phyloP scores from a whole-genome alignment of 2,888 invertebrate genomes.

The Lycocerus yunnanus region DNA sequence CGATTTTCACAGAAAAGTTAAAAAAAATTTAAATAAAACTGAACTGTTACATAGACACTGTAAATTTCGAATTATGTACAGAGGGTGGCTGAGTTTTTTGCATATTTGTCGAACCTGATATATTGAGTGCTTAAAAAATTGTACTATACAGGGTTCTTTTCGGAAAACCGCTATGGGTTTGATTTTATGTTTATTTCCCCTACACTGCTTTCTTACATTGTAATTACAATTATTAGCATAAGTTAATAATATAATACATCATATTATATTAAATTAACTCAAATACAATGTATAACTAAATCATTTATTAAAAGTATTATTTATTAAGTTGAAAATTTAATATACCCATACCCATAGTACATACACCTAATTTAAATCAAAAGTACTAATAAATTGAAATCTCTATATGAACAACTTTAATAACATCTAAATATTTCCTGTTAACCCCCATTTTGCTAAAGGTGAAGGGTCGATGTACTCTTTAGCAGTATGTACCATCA shows the following conservation, averaged over 20 bases:
- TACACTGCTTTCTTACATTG: no score
- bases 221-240: neutral
- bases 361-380: constrained; percentile 1
- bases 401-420: neutral
- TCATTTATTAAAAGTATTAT: neutral
- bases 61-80: no score
- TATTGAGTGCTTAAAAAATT: no score
- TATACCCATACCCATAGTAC: neutral
- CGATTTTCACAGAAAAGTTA: no score
- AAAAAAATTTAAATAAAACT: no score
- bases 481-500: constrained; percentile 3
- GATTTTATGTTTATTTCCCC: no score
- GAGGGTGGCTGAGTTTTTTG: no score
- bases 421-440: constrained; percentile 4
- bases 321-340: neutral
- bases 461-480: constrained; percentile 2
- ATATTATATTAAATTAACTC: neutral
- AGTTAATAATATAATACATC: neutral
- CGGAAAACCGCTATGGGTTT: no score
- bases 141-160: no score
- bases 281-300: neutral
- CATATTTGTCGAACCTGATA: no score
- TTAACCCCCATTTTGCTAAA: neutral
- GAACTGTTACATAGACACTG: no score
- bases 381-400: constrained; percentile 3